Percentiles rank a stretch among this genome's conserved stretches.
phyloP scores from a whole-genome alignment of 2,888 invertebrate genomes.

The Bhutanitis thaidina region DNA sequence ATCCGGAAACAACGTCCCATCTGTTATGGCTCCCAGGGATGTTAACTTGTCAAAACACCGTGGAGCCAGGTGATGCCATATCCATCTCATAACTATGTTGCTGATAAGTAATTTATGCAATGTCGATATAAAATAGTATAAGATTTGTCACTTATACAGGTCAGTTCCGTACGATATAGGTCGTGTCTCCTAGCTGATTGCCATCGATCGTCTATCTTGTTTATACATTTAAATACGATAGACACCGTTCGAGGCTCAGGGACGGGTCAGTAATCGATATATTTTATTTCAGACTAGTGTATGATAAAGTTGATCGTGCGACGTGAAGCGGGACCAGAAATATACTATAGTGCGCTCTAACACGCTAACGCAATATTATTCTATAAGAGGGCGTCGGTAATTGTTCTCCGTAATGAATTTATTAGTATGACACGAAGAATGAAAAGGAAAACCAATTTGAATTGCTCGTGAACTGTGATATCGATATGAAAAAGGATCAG shows the following conservation, averaged over 20 bases:
- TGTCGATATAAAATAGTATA: slow-evolving; percentile 8
- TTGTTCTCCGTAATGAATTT: slow-evolving; percentile 5
- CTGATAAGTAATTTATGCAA: background rate
- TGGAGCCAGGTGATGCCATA: too few relatives aligned
- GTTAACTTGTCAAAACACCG: too few relatives aligned
- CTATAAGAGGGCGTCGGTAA: background rate
- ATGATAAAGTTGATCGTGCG: slow-evolving; percentile 21
- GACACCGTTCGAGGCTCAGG: slow-evolving; percentile 40
- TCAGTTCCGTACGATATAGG: slow-evolving; percentile 24
- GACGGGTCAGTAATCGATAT: slow-evolving; percentile 47
- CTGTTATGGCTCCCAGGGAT: too few relatives aligned
- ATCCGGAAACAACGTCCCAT: too few relatives aligned
- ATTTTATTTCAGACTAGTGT: slow-evolving; percentile 34
- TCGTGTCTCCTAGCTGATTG: slow-evolving; percentile 41
- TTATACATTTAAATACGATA: slow-evolving; percentile 52
- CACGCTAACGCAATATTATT: slow-evolving; percentile 9
- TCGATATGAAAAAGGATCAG: too few relatives aligned
- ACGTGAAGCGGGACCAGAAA: slow-evolving; percentile 19
- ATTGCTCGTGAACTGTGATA: too few relatives aligned
- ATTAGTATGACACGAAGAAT: too few relatives aligned
- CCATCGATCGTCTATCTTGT: slow-evolving; percentile 52
- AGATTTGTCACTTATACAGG: slow-evolving; percentile 22
- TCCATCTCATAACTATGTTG: too few relatives aligned
- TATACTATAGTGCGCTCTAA: slow-evolving; percentile 1
- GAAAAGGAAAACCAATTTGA: too few relatives aligned